A percentile compares a stretch with the other conserved stretches of the same genome.
Evolutionary conservation across 2,113 vertebrate genomes (phyloP).

Genomic region (Dromaius novaehollandiae): DNA sequence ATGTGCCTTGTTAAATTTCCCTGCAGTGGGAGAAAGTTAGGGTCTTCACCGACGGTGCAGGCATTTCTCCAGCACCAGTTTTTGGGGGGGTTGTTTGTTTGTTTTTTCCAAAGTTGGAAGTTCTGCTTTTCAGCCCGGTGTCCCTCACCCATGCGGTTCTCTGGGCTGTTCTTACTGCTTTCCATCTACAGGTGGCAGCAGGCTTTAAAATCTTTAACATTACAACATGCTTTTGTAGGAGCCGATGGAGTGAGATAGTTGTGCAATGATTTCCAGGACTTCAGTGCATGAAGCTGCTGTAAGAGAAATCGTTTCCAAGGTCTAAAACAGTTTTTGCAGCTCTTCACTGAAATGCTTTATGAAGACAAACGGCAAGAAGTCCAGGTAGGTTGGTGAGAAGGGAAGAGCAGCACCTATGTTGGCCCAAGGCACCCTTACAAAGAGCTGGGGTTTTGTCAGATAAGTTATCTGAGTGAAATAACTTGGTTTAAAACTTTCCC

Average conservation of each 20-base stretch:
- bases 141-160: background rate
- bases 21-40: background rate
- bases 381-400: background rate
- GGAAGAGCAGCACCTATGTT: background rate
- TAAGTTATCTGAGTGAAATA: background rate
- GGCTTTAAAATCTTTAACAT: constrained; percentile 29
- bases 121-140: background rate
- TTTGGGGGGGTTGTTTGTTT: too few relatives aligned
- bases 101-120: background rate
- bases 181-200: constrained; percentile 71
- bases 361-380: background rate
- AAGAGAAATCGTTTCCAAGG: background rate
- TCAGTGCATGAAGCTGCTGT: background rate
- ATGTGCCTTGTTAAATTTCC: background rate
- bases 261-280: background rate
- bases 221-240: background rate
- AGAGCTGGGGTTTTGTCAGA: background rate
- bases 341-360: fast-evolving
- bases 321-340: background rate
- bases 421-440: background rate
- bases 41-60: background rate
- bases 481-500: background rate
- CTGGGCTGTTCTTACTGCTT: background rate
- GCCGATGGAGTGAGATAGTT: background rate
- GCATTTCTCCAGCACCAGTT: background rate